Evolutionary conservation across 2,888 invertebrate genomes (phyloP).

Genomic region (Volucella inflata): DNA sequence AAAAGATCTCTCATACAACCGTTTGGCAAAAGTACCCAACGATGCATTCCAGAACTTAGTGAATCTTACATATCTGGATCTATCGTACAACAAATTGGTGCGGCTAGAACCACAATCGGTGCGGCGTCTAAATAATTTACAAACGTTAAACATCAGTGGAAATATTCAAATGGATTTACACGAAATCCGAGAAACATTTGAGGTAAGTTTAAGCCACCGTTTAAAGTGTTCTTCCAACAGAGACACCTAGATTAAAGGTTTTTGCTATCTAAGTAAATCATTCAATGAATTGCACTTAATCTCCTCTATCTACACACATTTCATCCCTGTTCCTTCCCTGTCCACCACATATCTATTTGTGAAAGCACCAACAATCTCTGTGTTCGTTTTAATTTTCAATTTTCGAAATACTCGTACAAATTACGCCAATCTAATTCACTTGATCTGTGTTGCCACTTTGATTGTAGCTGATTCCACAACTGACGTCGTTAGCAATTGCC

Average conservation of each 20-base stretch:
- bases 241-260: too few relatives aligned
- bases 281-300: too few relatives aligned
- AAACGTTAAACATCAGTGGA: constrained; percentile 88
- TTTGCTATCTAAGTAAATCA: too few relatives aligned
- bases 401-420: background rate
- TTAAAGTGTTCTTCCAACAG: background rate
- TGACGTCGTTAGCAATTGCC: constrained; percentile 82
- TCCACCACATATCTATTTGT: too few relatives aligned
- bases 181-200: constrained; percentile 83
- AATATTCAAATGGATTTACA: constrained; percentile 84
- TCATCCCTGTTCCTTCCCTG: too few relatives aligned
- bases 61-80: constrained; percentile 88
- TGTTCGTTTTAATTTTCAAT: background rate
- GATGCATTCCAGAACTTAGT: constrained; percentile 90
- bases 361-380: too few relatives aligned
- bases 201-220: constrained; percentile 76
- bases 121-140: constrained; percentile 84
- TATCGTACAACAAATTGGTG: constrained; percentile 90
- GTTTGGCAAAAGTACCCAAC: constrained; percentile 89
- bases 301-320: too few relatives aligned
- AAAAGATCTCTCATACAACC: constrained; percentile 88
- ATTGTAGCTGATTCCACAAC: constrained; percentile 81
- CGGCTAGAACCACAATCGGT: constrained; percentile 87
- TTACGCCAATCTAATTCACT: constrained; percentile 11
- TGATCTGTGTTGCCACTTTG: constrained; percentile 60